These are phyloP conservation scores for Passer montanus DNA, from an alignment of 2,113 vertebrate species.

Conservation along the genomic window DNA sequence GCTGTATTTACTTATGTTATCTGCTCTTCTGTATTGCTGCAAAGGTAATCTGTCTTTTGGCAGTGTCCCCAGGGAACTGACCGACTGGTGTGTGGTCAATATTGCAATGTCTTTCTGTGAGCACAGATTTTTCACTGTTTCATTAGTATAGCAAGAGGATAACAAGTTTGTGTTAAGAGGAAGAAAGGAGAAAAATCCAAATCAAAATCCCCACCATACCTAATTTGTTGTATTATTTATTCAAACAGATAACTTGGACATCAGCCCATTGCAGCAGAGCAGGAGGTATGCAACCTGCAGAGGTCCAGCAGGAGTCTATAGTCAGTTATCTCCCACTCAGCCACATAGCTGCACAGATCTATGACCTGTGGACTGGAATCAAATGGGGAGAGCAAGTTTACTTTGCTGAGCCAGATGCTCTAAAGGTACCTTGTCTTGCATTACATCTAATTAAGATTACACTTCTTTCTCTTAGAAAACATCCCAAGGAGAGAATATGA, in stretches of 20 bases:
- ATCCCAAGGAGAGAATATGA: not conserved
- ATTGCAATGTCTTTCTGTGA: not conserved
- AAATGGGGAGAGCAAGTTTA: conserved; percentile 86
- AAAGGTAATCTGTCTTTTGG: not conserved
- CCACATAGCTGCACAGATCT: conserved; percentile 89
- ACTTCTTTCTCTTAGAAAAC: not conserved
- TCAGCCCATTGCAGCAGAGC: conserved; percentile 79
- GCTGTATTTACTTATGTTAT: not conserved
- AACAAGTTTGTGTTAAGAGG: not conserved
- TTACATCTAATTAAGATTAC: not conserved
- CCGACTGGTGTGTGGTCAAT: not conserved
- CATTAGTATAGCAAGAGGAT: not conserved
- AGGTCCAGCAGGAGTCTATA: conserved; percentile 82
- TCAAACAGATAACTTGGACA: conserved; percentile 87
- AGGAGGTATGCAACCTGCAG: conserved; percentile 81
- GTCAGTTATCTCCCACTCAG: conserved; percentile 91
- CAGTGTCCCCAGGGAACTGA: not conserved
- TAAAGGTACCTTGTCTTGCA: conserved; percentile 79
- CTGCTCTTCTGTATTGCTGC: not conserved
- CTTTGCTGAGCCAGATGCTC: conserved; percentile 88
- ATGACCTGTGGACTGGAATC: conserved; percentile 88
- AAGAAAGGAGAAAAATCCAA: not conserved
- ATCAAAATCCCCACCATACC: not conserved
- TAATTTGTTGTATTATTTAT: not conserved
- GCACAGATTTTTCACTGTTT: not conserved